Evolutionary conservation across 2,797 vertebrate species (phyloP), one percentile per base, ranked within the genome.

Genomic region (Paramormyrops hopkinsi): DNA sequence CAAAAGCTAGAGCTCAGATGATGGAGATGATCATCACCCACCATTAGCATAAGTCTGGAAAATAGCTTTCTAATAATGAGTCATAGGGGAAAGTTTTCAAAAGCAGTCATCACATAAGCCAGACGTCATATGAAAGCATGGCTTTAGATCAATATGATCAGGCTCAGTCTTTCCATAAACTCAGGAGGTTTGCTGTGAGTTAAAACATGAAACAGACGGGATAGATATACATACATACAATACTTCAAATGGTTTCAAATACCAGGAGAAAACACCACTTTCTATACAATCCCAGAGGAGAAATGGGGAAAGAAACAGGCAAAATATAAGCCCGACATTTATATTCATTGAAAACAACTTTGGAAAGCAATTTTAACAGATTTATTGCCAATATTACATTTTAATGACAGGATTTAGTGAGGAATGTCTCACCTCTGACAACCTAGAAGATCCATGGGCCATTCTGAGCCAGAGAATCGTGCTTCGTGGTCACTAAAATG

Each of bases 371-470:
- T 17, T 89, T 54, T 56, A 50, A 29, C 44, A 62, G 22, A 69
- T 69, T 69, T 85, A 65, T 82, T 62, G 79, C 41, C 22, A 88
- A 76, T 50, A 88, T 88, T 76, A 88, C 56, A 69, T n/a, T 41
- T 69, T 22, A 88, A 88, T 76, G 44, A 73, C 87, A 59, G 56
- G 29, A 19, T 7, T 46, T 84, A 56, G 29, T 87, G 53, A 37
- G 51, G 33, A 87, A 87, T 37, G 14, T 87, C 17, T 41, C 51
- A 56, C 85, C 85, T 87, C 53, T 0, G 29, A 87, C 51, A 87
- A 59, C 85, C 85, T 87, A 88, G 19, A 53, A 54, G 25, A 56
- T 69, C 12, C n/a, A 22, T 6, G 37, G 65, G 50, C 22, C 44
- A 29, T 50, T 37, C 9, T 25, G 37, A 44, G 25, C 17, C 46